phyloP scores from a whole-genome alignment of 1,140 invertebrate genomes.

The Cepaea nemoralis region DNA sequence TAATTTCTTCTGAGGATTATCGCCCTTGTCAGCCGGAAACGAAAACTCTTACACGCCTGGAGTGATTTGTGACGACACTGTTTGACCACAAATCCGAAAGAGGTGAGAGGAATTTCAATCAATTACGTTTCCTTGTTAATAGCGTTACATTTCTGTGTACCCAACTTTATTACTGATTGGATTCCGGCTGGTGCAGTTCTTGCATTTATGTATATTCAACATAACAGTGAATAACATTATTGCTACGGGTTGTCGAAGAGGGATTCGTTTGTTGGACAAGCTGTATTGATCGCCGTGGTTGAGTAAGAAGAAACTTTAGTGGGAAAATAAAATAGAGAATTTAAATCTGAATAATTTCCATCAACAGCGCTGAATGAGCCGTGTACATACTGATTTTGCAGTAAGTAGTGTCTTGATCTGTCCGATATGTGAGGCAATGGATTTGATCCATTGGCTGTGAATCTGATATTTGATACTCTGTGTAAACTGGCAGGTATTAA shows the following conservation, averaged over 20 bases:
- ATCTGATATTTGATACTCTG: no score
- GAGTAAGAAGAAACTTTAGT: no score
- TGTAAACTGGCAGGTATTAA: no score
- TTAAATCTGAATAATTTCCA: no score
- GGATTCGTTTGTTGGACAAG: no score
- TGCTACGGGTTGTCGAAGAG: neutral
- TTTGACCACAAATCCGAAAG: neutral
- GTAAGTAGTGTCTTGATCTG: no score
- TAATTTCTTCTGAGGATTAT: conserved; percentile 6
- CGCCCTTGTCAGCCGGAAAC: conserved; percentile 4
- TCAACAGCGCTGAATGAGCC: no score
- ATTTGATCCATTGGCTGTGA: no score
- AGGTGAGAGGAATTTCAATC: neutral
- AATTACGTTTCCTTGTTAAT: neutral
- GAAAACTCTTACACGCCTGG: neutral
- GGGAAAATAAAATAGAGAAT: no score
- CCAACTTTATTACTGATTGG: neutral
- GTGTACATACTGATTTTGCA: no score
- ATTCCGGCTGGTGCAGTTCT: neutral
- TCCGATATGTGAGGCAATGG: no score
- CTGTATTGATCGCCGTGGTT: no score
- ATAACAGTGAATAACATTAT: neutral
- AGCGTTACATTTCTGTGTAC: neutral
- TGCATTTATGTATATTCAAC: neutral
- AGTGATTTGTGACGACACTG: neutral